Base-by-base conservation (phyloP, 2,797 vertebrate species). In the Sus cebifrons region DNA sequence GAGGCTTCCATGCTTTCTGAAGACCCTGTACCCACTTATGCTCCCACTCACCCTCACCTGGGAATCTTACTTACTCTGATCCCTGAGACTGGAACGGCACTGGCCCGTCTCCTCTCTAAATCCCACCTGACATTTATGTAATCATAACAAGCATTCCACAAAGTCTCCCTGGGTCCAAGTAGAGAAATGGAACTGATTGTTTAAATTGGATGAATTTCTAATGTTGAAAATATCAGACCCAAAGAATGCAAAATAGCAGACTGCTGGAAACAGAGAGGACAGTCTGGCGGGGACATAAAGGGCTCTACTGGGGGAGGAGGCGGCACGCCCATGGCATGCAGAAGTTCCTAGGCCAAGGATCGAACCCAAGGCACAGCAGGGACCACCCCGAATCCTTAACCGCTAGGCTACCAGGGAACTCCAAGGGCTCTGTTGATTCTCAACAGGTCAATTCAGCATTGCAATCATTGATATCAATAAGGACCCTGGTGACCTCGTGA, bases 211-310 rank as follows among this genome's bases (percentile, higher is more conserved):
- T 95, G 15, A 25, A 56, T 89, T 89, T 89, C 18, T 87, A 67
- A 54, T 68, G 14, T 73, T 88, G 77, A 84, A 89, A 94, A 85
- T 60, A 70, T 52, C 73, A 85, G 56, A 75, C 54, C 27, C 23
- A 73, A 94, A 32, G 77, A 93, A 96, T 54, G 25, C 13, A 81
- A 68, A 91, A 68, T 73, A 81, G 82, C 81, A 13, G 29, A 49
- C 49, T 17, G 36, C 62, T 52, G 40, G 58, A 20, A 36, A 36
- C 36, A 36, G n/a, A 81, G 70, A 84, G 18, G 73, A 74, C 29
- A 79, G n/a, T 88, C 54, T 36, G 32, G 49, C 60, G 49, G 36
- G 65, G 67, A 86, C 25, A 79, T n/a, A 14, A 56, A 68, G 54
- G 27, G 23, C 23, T 95, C 6, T 77, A 16, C 83, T 91, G 6